Base-by-base conservation (phyloP, 2,888 invertebrate species). In the Cantharis lateralis region DNA sequence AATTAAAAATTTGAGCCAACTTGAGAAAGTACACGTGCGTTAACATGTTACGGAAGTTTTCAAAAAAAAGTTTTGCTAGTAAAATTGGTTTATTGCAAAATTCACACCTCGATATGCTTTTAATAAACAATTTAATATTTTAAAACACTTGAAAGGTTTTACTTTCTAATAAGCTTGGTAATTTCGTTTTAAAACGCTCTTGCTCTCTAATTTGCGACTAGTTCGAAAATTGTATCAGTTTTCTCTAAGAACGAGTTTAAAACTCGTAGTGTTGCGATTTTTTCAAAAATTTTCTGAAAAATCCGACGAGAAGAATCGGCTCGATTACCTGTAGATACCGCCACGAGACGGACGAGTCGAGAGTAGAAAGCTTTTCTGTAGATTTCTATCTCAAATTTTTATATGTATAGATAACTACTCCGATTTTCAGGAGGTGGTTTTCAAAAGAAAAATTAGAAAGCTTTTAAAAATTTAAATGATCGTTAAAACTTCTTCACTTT, bases 11-110 rank as follows among this genome's bases (percentile, higher is more conserved):
- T 66, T 15, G 20, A 64, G 66, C 66, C 10, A 66, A 20, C 63
- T 61, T 10, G 71, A 66, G 75, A 75, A 75, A 75, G 75, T 75
- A 71, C 71, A 68, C 71, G 62, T 48, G 68, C 61, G 64, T 74
- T 32, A 28, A 72, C 61, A 61, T 62, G 10, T 26, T 68, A 15
- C 66, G n/a, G 48, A 48, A 48, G 48, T 2, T 48, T 48, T n/a
- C n/a, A 48, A 48, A 48, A 24, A 48, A 48, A 48, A n/a, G 13
- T 48, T 48, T 48, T 48, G n/a, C n/a, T 48, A 48, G 48, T n/a
- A 48, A 48, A 48, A 48, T 48, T 48, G 48, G 48, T 48, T 48
- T 48, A n/a, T 48, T 48, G 48, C 48, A 48, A 48, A 48, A 48
- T 48, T 48, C 48, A 48, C 48, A 48, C 48, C 48, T 48, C 48